Conservation (phyloP, 1,140 invertebrate genomes). For the Drosophila mayri region DNA sequence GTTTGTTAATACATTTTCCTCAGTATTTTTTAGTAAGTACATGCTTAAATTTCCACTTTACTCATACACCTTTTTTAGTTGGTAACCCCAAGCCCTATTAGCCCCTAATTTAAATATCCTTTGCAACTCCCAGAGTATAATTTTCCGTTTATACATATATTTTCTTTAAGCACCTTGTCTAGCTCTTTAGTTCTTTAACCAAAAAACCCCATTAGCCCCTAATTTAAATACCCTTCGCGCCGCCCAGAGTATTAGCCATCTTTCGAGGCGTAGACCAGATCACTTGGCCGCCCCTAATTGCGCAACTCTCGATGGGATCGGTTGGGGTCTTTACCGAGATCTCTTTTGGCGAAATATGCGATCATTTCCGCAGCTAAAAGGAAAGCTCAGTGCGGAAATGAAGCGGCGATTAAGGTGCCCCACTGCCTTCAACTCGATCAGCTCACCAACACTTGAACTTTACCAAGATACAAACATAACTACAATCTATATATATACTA, state of each 20-base stretch:
- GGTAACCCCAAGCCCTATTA: neutral
- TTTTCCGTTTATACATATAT: neutral
- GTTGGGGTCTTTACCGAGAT: slow-evolving; percentile 25
- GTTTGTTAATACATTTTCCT: neutral
- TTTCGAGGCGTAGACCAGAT: slow-evolving; percentile 31
- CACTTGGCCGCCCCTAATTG: slow-evolving; percentile 56
- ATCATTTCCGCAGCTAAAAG: slow-evolving; percentile 74
- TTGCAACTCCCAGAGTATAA: slow-evolving; percentile 7
- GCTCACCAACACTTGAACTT: slow-evolving; percentile 30
- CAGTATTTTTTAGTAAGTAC: slow-evolving; percentile 2
- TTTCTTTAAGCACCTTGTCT: neutral
- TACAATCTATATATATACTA: slow-evolving; percentile 32
- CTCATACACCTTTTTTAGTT: neutral
- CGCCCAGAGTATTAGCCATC: slow-evolving; percentile 15
- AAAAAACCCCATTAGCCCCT: slow-evolving; percentile 14
- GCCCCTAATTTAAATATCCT: slow-evolving; percentile 24
- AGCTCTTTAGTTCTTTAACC: slow-evolving; percentile 1
- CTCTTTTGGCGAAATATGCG: slow-evolving; percentile 79
- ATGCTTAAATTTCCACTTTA: slow-evolving; percentile 6
- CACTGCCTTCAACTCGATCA: slow-evolving; percentile 46
- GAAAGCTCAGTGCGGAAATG: slow-evolving; percentile 77
- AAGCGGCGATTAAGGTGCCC: slow-evolving; percentile 72
- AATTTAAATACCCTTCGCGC: slow-evolving; percentile 20
- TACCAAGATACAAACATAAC: neutral
- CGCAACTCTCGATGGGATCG: slow-evolving; percentile 39